A percentile compares a stretch with the other conserved stretches of the same genome.
Conservation (phyloP, 2,888 invertebrate genomes). For the Drosophila mettleri region DNA sequence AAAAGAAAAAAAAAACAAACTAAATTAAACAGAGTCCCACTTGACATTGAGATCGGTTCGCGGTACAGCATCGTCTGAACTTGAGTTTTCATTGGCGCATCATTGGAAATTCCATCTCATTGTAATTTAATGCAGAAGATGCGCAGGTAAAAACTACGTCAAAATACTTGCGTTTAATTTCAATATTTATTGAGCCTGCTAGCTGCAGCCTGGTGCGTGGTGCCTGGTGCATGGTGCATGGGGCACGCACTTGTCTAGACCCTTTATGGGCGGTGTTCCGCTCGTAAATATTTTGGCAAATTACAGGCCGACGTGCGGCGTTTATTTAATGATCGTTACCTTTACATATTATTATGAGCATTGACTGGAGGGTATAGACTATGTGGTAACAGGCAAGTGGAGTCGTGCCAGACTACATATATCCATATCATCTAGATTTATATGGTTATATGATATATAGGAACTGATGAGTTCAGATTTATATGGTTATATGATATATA, state of each 20-base stretch:
- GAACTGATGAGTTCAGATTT: too few species aligned
- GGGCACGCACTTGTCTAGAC: slow-evolving; percentile 36
- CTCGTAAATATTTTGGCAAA: slow-evolving; percentile 78
- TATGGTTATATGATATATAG: too few species aligned
- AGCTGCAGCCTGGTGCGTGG: slow-evolving; percentile 13
- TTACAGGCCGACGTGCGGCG: slow-evolving; percentile 66
- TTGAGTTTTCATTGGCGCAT: slow-evolving; percentile 19
- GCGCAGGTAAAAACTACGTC: slow-evolving; percentile 11
- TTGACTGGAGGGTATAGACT: not conserved
- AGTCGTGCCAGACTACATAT: not conserved
- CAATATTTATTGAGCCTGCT: slow-evolving; percentile 64
- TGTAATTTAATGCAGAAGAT: slow-evolving; percentile 36
- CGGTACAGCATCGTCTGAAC: slow-evolving; percentile 12
- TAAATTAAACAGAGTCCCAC: slow-evolving; percentile 20
- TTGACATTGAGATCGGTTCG: slow-evolving; percentile 51
- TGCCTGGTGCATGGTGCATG: slow-evolving; percentile 18
- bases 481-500: too few species aligned
- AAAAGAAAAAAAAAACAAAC: slow-evolving; percentile 9
- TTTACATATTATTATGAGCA: not conserved
- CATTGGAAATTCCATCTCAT: slow-evolving; percentile 58
- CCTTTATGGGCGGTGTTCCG: slow-evolving; percentile 62
- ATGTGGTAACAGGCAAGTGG: not conserved
- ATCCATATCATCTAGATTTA: too few species aligned
- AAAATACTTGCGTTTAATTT: slow-evolving; percentile 51
- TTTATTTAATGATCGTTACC: slow-evolving; percentile 48